Evolutionary conservation across 1,140 invertebrate genomes (phyloP).

Genomic region (Lepidotrigona ventralis): DNA sequence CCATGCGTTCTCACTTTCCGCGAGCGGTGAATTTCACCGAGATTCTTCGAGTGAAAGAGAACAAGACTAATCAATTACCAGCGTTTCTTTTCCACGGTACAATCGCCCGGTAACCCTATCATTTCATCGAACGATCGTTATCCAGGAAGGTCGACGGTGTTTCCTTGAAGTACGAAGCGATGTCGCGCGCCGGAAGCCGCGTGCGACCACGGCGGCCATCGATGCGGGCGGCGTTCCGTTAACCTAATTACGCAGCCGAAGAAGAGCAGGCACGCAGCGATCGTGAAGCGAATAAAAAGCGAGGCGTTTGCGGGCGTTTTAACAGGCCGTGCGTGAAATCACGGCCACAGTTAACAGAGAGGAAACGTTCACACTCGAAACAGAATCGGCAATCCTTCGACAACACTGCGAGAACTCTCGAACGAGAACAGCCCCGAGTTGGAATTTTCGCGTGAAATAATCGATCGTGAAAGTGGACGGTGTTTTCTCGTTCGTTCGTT

Average conservation of each 20-base stretch:
- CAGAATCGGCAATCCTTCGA: not conserved
- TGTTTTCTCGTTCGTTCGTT: not conserved
- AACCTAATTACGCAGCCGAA: constrained; percentile 69
- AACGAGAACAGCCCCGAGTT: too few species aligned
- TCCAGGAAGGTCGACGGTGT: constrained; percentile 4
- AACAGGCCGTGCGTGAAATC: constrained; percentile 39
- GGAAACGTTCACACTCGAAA: constrained; percentile 16
- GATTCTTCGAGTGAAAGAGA: constrained; percentile 44
- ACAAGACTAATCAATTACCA: constrained; percentile 17
- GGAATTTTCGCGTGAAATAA: not conserved
- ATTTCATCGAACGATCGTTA: not conserved
- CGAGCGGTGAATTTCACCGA: constrained; percentile 29
- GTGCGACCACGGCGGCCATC: not conserved
- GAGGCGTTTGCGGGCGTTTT: constrained; percentile 19
- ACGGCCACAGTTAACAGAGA: not conserved
- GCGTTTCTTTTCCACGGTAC: not conserved
- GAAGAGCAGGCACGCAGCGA: constrained; percentile 52
- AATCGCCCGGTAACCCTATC: not conserved
- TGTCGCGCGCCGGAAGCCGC: constrained; percentile 4
- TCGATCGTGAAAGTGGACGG: constrained; percentile 38
- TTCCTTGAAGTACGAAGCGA: constrained; percentile 36
- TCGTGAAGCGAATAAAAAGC: constrained; percentile 54
- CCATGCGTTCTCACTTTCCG: constrained; percentile 17
- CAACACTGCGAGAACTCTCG: not conserved
- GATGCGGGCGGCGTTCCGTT: constrained; percentile 59